Evolutionary conservation across 2,113 vertebrate species (phyloP).

Genomic region (Gnathonemus echidnorhynchus): DNA sequence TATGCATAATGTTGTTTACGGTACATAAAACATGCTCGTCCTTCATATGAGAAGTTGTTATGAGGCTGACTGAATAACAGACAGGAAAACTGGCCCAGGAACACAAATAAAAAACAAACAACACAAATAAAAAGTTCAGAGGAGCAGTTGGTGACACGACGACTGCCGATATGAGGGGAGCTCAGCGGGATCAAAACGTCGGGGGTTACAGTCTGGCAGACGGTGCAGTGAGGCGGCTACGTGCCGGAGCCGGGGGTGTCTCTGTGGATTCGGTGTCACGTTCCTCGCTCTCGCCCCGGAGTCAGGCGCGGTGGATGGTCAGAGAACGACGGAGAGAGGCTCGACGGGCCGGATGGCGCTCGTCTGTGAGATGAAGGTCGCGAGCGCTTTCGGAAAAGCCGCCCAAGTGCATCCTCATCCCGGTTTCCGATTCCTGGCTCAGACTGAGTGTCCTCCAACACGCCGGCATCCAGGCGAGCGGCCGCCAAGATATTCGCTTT

Average conservation of each 20-base stretch:
- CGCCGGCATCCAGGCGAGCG: neutral
- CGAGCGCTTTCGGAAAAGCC: neutral
- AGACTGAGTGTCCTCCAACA: neutral
- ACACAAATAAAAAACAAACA: neutral
- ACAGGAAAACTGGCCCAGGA: neutral
- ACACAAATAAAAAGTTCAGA: neutral
- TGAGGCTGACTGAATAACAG: neutral
- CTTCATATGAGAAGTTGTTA: neutral
- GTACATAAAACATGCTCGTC: neutral
- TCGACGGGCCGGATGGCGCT: neutral
- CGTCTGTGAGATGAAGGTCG: neutral
- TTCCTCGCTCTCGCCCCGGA: neutral
- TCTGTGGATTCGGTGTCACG: neutral
- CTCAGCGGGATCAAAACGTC: neutral
- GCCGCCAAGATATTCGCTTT: neutral
- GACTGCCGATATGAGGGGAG: neutral
- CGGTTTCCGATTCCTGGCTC: neutral
- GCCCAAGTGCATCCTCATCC: neutral
- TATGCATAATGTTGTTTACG: conserved; percentile 4
- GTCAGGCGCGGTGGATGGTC: neutral
- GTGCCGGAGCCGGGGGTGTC: neutral
- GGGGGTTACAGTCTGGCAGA: neutral
- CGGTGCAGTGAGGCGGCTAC: neutral
- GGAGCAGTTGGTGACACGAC: neutral
- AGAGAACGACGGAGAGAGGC: neutral